Evolutionary conservation across 2,797 vertebrate species (phyloP).

Genomic region (Eulemur rubriventer): DNA sequence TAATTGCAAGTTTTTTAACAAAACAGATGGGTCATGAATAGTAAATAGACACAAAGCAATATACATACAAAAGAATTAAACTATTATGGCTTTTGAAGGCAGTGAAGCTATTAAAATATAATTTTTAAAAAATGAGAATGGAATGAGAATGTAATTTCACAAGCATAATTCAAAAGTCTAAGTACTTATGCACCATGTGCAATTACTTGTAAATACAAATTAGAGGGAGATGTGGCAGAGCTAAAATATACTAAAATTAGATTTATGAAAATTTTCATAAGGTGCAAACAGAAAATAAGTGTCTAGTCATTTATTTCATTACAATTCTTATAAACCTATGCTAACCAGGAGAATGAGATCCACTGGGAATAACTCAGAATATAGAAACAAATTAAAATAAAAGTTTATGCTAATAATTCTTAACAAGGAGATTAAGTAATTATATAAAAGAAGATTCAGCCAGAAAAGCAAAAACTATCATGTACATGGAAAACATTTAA

Average conservation of each 20-base stretch:
- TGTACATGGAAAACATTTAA: not conserved
- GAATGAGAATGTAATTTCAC: constrained; percentile 45
- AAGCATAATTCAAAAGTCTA: constrained; percentile 8
- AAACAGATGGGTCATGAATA: constrained; percentile 32
- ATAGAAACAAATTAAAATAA: constrained; percentile 31
- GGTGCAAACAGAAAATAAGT: not conserved
- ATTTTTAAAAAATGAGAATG: constrained; percentile 49
- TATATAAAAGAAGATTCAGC: not conserved
- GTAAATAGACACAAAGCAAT: constrained; percentile 1
- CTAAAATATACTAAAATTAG: not conserved
- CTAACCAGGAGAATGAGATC: not conserved
- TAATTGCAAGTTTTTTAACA: not conserved
- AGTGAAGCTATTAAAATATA: constrained; percentile 50
- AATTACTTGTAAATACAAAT: constrained; percentile 39
- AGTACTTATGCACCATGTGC: not conserved
- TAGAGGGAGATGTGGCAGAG: not conserved
- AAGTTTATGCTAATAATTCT: not conserved
- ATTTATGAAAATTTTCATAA: constrained; percentile 49
- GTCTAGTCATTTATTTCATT: not conserved
- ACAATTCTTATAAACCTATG: not conserved
- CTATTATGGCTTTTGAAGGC: not conserved
- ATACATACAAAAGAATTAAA: constrained; percentile 42
- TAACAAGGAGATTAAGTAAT: not conserved
- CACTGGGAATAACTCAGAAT: not conserved
- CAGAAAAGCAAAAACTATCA: not conserved